These are phyloP conservation scores for Nettapus auritus DNA, from an alignment of 2,113 vertebrate species.

Conservation along the genomic window DNA sequence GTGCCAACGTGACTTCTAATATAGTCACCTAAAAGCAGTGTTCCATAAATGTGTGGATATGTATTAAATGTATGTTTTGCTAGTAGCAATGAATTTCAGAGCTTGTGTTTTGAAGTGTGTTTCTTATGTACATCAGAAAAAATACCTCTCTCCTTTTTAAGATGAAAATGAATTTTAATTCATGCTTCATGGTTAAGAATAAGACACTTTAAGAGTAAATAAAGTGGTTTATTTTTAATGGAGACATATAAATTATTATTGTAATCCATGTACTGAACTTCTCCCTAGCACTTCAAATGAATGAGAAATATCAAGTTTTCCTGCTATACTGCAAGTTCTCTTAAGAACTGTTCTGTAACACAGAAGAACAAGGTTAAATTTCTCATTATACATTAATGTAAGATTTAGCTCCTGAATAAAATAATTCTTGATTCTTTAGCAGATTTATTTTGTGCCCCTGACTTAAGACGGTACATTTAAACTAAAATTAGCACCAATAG, in stretches of 20 bases:
- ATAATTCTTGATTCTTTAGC: background rate
- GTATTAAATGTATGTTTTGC: background rate
- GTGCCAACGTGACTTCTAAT: conserved; percentile 28
- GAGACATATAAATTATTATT: background rate
- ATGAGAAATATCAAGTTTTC: background rate
- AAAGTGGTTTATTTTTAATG: background rate
- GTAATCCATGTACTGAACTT: background rate
- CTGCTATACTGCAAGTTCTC: background rate
- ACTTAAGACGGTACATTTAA: background rate
- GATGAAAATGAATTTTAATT: background rate
- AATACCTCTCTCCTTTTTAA: background rate
- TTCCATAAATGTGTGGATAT: background rate
- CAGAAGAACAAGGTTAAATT: conserved; percentile 32
- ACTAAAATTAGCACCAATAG: background rate
- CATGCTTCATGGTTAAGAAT: background rate
- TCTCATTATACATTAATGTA: conserved; percentile 45
- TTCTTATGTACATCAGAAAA: background rate
- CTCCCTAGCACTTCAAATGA: background rate
- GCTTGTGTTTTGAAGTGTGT: background rate
- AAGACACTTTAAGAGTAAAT: background rate
- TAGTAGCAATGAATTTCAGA: conserved; percentile 24
- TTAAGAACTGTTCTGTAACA: background rate
- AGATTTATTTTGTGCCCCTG: background rate
- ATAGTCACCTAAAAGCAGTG: background rate
- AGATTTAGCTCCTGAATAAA: conserved; percentile 38